phyloP scores from a whole-genome alignment of 2,888 invertebrate genomes.

The Phragmatobia fuliginosa region DNA sequence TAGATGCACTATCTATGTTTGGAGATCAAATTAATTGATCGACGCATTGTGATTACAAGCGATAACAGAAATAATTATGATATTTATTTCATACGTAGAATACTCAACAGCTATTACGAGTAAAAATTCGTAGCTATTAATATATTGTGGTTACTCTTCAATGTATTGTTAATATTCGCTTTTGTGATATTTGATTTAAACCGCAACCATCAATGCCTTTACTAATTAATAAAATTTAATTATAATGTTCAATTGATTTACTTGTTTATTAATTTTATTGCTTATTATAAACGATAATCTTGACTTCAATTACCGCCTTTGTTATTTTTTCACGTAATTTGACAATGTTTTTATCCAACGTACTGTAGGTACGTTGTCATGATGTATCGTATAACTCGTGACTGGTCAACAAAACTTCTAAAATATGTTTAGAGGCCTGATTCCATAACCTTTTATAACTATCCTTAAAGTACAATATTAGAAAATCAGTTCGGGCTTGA shows the following conservation, averaged over 20 bases:
- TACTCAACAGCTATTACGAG: conserved; percentile 45
- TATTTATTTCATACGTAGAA: conserved; percentile 41
- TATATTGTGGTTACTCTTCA: conserved; percentile 30
- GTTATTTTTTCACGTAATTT: background rate
- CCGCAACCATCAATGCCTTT: conserved; percentile 12
- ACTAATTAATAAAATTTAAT: conserved; percentile 18
- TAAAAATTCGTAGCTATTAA: conserved; percentile 25
- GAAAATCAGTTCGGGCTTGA: background rate
- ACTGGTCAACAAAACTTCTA: background rate
- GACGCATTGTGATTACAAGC: conserved; percentile 37
- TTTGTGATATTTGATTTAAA: conserved; percentile 27
- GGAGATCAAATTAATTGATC: conserved; percentile 37
- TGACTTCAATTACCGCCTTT: background rate
- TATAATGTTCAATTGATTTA: conserved; percentile 4
- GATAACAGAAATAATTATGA: conserved; percentile 39
- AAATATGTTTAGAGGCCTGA: background rate
- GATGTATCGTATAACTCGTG: background rate
- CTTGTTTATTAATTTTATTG: conserved; percentile 5
- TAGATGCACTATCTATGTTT: conserved; percentile 4
- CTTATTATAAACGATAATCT: background rate
- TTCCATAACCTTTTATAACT: background rate
- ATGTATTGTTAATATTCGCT: conserved; percentile 14
- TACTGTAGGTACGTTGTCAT: background rate
- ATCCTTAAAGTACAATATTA: background rate
- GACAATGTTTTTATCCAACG: background rate